Evolutionary conservation across 2,888 invertebrate species (phyloP).

Genomic region (Hetaerina titia): DNA sequence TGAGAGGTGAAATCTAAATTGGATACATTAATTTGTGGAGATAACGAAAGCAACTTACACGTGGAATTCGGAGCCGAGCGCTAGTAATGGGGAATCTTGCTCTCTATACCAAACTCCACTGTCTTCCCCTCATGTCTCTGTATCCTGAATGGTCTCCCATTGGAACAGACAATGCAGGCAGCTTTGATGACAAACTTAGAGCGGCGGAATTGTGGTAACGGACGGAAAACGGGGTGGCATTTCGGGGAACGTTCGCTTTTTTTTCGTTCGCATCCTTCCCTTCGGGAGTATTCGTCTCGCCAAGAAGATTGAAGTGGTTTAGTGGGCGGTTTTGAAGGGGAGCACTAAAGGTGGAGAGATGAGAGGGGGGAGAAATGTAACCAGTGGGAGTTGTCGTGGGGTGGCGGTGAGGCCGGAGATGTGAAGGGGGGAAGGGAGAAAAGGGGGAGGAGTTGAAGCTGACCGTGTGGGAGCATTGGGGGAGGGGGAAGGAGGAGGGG

Average conservation of each 20-base stretch:
- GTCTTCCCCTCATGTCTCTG: too few relatives aligned
- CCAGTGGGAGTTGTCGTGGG: constrained; percentile 35
- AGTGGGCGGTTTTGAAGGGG: neutral
- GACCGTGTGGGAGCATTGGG: constrained; percentile 9
- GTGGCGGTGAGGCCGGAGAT: constrained; percentile 4
- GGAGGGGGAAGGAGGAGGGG: neutral
- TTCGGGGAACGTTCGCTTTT: neutral
- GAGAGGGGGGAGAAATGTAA: neutral
- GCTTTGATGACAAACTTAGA: too few relatives aligned
- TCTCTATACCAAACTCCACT: too few relatives aligned
- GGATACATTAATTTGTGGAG: too few relatives aligned
- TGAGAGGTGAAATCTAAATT: too few relatives aligned
- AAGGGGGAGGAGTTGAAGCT: neutral
- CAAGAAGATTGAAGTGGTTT: neutral
- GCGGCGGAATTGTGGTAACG: too few relatives aligned
- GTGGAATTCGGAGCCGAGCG: too few relatives aligned
- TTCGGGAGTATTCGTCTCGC: neutral
- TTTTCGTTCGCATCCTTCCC: neutral
- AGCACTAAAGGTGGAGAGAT: neutral
- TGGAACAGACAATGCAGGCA: too few relatives aligned
- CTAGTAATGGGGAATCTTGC: too few relatives aligned
- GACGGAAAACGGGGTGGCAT: too few relatives aligned
- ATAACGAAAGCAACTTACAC: too few relatives aligned
- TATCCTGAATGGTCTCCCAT: too few relatives aligned
- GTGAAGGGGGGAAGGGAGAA: constrained; percentile 3